Evolutionary conservation across 2,113 vertebrate genomes (phyloP).

Genomic region (Orycteropus afer): DNA sequence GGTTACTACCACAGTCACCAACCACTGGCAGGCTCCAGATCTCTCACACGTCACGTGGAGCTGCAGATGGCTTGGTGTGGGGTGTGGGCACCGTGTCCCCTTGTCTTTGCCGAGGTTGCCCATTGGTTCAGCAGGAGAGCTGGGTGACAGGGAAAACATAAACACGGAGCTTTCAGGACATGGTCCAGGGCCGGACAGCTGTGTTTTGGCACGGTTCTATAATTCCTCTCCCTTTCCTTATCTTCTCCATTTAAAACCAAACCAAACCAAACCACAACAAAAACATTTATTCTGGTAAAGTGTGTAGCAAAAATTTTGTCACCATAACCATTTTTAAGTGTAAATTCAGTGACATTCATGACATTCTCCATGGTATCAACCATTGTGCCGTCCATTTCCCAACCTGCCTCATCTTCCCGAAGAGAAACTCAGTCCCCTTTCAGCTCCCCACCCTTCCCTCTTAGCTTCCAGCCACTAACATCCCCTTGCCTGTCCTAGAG

Average conservation of each 20-base stretch:
- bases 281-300: too few relatives aligned
- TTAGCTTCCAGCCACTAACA: too few relatives aligned
- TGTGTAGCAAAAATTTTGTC: too few relatives aligned
- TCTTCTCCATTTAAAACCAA: too few relatives aligned
- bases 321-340: too few relatives aligned
- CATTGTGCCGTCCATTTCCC: too few relatives aligned
- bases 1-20: neutral
- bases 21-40: neutral
- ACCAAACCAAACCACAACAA: too few relatives aligned
- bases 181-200: neutral
- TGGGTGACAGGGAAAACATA: neutral
- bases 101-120: neutral
- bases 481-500: neutral
- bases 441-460: too few relatives aligned
- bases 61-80: neutral
- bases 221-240: neutral
- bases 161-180: neutral
- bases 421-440: too few relatives aligned
- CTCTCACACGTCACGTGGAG: neutral
- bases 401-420: too few relatives aligned
- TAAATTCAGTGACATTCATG: too few relatives aligned
- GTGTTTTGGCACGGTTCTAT: neutral
- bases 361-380: too few relatives aligned
- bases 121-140: neutral
- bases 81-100: neutral